Percentiles rank a stretch among this genome's conserved stretches.
Conservation (phyloP, 2,797 vertebrate species). For the Odontamblyopus lacepedii region DNA sequence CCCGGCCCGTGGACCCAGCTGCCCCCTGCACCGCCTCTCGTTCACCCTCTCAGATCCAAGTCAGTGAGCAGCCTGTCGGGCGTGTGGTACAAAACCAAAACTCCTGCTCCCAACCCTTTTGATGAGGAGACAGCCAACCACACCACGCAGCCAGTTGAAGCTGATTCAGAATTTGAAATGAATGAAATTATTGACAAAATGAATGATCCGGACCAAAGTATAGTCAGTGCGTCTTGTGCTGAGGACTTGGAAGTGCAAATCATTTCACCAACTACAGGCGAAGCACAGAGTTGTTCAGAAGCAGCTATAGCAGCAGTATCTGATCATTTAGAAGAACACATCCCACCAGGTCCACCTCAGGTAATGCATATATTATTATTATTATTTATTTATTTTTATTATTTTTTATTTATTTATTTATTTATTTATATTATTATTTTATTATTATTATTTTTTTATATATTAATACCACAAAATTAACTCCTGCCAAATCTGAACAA, state of each 20-base stretch:
- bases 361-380: background rate
- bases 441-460: too few species aligned
- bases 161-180: too few species aligned
- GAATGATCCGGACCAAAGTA: background rate
- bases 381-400: too few species aligned
- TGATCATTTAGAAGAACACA: background rate
- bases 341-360: background rate
- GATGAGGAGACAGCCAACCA: slow-evolving; percentile 21
- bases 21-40: slow-evolving; percentile 59
- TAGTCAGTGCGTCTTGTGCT: background rate
- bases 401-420: too few species aligned
- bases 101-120: slow-evolving; percentile 59
- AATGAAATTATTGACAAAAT: background rate
- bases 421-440: too few species aligned
- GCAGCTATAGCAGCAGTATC: background rate
- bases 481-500: too few species aligned
- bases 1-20: slow-evolving; percentile 84
- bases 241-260: background rate
- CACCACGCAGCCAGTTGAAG: background rate
- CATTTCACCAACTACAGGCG: background rate
- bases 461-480: background rate
- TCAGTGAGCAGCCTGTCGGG: slow-evolving; percentile 4
- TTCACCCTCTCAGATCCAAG: slow-evolving; percentile 45
- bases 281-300: background rate
- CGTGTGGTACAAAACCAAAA: slow-evolving; percentile 27